Evolutionary conservation across 2,797 vertebrate species (phyloP).

Genomic region (Dipus sagitta): DNA sequence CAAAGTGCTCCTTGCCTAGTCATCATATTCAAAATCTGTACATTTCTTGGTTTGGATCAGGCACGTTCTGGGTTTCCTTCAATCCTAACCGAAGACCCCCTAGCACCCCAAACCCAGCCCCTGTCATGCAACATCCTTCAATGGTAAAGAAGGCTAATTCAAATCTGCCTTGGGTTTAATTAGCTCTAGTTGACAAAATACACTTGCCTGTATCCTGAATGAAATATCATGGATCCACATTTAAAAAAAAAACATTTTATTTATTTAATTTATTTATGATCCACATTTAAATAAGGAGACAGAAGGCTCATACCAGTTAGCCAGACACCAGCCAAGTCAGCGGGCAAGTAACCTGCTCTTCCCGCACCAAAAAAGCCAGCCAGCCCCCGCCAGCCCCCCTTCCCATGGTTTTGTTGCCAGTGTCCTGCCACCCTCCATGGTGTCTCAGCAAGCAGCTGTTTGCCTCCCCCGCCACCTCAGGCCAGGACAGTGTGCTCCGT

Average conservation of each 20-base stretch:
- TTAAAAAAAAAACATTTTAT: no score
- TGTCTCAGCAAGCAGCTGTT: neutral
- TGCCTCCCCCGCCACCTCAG: neutral
- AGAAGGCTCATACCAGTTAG: no score
- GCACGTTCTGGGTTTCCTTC: neutral
- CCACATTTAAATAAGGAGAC: neutral
- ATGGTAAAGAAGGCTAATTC: neutral
- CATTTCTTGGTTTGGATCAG: neutral
- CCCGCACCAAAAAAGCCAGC: no score
- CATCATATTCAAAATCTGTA: neutral
- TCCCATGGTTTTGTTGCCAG: no score
- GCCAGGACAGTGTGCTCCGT: neutral
- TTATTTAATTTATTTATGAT: no score
- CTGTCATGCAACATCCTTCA: neutral
- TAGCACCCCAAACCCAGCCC: neutral
- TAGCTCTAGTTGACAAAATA: neutral
- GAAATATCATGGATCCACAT: neutral
- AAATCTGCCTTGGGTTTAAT: neutral
- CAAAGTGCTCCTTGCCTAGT: neutral
- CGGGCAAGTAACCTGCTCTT: no score
- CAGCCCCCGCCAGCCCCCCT: no score
- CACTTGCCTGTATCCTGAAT: neutral
- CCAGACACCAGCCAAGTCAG: no score
- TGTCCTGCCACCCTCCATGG: no score
- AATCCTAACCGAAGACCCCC: neutral